Evolutionary conservation across 2,113 vertebrate species (phyloP).

Genomic region (Carassius carassius): DNA sequence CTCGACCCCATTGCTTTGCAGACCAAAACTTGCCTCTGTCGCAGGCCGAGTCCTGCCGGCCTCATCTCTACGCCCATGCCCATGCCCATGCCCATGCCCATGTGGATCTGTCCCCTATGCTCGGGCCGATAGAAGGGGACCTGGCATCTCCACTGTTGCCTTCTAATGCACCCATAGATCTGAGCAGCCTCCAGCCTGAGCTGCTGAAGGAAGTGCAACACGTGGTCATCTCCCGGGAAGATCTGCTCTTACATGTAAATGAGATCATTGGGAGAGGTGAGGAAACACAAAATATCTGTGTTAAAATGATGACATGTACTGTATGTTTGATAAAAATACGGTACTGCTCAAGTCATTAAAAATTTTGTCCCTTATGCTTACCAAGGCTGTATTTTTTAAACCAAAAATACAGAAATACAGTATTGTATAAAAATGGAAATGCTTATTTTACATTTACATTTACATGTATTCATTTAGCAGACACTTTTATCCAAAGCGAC

Average conservation of each 20-base stretch:
- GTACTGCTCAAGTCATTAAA: too few species aligned
- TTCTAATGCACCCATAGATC: constrained; percentile 88
- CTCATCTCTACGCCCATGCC: constrained; percentile 82
- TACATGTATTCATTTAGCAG: too few species aligned
- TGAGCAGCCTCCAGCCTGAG: constrained; percentile 89
- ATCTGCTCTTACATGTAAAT: constrained; percentile 89
- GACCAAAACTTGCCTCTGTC: constrained; percentile 89
- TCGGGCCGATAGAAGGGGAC: constrained; percentile 85
- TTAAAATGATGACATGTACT: too few species aligned
- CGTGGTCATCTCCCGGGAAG: constrained; percentile 89
- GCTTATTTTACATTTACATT: too few species aligned
- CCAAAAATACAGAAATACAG: neutral
- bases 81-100: constrained; percentile 83
- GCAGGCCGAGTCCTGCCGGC: constrained; percentile 85
- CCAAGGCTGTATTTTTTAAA: neutral
- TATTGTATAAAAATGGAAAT: too few species aligned
- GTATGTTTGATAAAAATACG: too few species aligned
- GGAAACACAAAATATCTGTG: constrained; percentile 47
- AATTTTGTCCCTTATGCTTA: neutral
- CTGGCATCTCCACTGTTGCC: constrained; percentile 89
- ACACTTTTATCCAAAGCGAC: too few species aligned
- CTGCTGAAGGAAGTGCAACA: constrained; percentile 94
- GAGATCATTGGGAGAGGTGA: constrained; percentile 97
- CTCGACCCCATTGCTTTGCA: constrained; percentile 69
- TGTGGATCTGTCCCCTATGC: constrained; percentile 86